Evolutionary conservation across 2,797 vertebrate species (phyloP).

Genomic region (Anableps anableps): DNA sequence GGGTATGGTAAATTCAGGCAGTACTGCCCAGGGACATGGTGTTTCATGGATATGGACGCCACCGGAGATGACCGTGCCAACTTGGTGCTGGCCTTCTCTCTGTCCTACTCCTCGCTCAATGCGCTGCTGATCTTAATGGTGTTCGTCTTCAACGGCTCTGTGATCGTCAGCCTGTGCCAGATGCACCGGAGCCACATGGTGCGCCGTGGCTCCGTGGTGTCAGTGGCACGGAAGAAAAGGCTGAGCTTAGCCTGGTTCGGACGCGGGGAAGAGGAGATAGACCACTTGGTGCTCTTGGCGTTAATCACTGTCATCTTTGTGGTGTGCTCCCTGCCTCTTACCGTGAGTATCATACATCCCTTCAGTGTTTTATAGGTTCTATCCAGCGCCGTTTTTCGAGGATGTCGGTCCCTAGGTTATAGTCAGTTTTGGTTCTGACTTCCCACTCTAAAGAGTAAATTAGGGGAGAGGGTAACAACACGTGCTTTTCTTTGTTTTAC

Average conservation of each 20-base stretch:
- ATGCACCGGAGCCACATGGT: slow-evolving; percentile 87
- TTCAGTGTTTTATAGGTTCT: background rate
- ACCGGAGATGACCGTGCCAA: slow-evolving; percentile 48
- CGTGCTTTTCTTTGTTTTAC: background rate
- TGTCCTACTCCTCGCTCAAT: slow-evolving; percentile 86
- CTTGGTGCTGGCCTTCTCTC: slow-evolving; percentile 83
- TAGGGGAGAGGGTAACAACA: background rate
- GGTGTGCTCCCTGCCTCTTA: slow-evolving; percentile 90
- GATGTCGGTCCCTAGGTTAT: background rate
- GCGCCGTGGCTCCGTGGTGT: slow-evolving; percentile 77
- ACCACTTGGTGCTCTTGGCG: slow-evolving; percentile 87
- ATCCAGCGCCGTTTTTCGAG: background rate
- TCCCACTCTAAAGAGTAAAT: background rate
- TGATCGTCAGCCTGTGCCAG: slow-evolving; percentile 87
- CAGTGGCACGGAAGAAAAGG: slow-evolving; percentile 70
- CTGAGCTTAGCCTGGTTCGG: slow-evolving; percentile 80
- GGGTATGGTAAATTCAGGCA: slow-evolving; percentile 86
- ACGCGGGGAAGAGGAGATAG: slow-evolving; percentile 86
- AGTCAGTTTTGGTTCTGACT: background rate
- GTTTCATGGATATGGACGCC: slow-evolving; percentile 89
- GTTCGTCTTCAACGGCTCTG: slow-evolving; percentile 87
- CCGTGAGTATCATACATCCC: slow-evolving; percentile 77
- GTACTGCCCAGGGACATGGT: slow-evolving; percentile 93
- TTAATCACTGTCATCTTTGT: slow-evolving; percentile 89
- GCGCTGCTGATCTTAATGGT: slow-evolving; percentile 85